Base-by-base conservation (phyloP, 2,113 vertebrate genomes). In the Pluvialis apricaria region DNA sequence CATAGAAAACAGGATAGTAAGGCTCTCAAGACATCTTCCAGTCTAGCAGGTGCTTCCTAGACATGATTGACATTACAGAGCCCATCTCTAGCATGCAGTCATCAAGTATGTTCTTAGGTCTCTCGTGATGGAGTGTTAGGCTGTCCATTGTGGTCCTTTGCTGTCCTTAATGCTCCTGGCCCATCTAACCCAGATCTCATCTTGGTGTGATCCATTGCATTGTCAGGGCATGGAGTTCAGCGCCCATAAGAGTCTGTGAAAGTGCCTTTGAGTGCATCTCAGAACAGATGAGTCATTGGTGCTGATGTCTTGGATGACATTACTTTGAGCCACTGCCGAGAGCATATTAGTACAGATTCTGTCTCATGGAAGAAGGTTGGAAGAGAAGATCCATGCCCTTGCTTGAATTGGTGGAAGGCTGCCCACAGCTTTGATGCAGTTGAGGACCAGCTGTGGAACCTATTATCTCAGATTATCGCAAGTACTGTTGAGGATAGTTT, bases 11-110 rank as follows among this genome's bases (percentile, higher is more conserved):
- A 20, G 70, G 31, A 20, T 14, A 32, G 18, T 15, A 25, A n/a
- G 32, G 26, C 3, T 51, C 65, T 70, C 8, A 24, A 24, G 75
- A 11, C 31, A 34, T 44, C 40, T 29, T 34, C 40, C 15, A 31
- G 45, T 17, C 5, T 10, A 21, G 7, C 34, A 49, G 31, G 17
- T 44, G 68, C 58, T 81, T 60, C 32, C 47, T 29, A 34, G 75
- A 4, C 3, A 1, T 6, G 5, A 2, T 2, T 28, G 15, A 38
- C 0, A 1, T 68, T 26, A 28, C 1, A 0, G 20, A 65, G 47
- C 38, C 29, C 13, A 1, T 9, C 34, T 45, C 42, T 32, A 5
- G 40, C 34, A 9, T 44, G 40, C 9, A 4, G 24, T 9, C n/a
- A 1, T 78, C 4, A 1, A 17, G 3, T 3, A 0, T 8, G 25